Evolutionary conservation across 1,140 invertebrate species (phyloP).

Genomic region (Panulirus ornatus): DNA sequence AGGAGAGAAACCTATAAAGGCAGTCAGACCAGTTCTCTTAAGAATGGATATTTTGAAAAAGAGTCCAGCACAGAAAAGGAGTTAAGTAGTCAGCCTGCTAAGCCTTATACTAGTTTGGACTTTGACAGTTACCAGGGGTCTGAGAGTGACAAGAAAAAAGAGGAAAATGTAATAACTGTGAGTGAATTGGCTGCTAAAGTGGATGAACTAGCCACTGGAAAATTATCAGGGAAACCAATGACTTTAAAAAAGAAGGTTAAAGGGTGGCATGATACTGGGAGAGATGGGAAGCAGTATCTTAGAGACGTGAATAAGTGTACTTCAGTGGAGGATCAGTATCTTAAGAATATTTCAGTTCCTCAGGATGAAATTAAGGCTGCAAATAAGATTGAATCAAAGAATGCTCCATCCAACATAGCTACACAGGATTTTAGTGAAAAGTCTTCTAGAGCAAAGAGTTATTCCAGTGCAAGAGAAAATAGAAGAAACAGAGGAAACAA

Average conservation of each 20-base stretch:
- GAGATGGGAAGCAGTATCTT: constrained; percentile 3
- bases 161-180: constrained; percentile 12
- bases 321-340: not conserved
- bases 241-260: constrained; percentile 30
- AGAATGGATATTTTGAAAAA: not conserved
- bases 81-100: not conserved
- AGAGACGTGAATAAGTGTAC: not conserved
- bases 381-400: not conserved
- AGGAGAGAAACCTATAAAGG: constrained; percentile 8
- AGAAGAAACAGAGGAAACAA: constrained; percentile 49
- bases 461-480: constrained; percentile 48
- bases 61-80: too few species aligned
- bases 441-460: constrained; percentile 37
- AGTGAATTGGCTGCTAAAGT: constrained; percentile 50
- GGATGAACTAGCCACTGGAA: constrained; percentile 35
- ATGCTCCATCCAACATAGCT: not conserved
- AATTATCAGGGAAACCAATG: not conserved
- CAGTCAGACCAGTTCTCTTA: not conserved
- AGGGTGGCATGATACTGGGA: constrained; percentile 6
- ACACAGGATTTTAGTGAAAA: constrained; percentile 28
- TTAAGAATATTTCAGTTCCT: not conserved
- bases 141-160: not conserved
- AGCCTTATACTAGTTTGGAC: not conserved
- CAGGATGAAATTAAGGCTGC: not conserved
- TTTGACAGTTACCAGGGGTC: not conserved